Percentiles rank a stretch among this genome's conserved stretches.
phyloP scores from a whole-genome alignment of 2,113 vertebrate genomes.

The Puffinus mauretanicus region DNA sequence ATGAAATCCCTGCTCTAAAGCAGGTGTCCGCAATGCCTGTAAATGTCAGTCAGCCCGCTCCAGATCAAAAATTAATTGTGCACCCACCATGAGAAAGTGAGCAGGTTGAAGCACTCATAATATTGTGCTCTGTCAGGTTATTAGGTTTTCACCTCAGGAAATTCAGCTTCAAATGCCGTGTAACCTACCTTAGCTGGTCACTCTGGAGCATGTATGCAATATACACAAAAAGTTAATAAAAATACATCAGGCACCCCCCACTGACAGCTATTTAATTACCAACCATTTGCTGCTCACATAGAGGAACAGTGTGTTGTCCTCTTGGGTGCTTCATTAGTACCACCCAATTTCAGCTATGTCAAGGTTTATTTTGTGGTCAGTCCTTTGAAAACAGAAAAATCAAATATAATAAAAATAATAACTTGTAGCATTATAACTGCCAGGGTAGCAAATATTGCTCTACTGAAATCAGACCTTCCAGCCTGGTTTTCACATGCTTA shows the following conservation, averaged over 20 bases:
- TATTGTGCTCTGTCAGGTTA: background rate
- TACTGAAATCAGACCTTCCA: background rate
- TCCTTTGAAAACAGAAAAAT: conserved; percentile 11
- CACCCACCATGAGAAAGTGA: background rate
- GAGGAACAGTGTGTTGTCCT: background rate
- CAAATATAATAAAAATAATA: background rate
- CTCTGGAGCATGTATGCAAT: background rate
- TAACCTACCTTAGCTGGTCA: background rate
- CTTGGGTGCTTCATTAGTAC: conserved; percentile 11
- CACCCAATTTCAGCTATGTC: background rate
- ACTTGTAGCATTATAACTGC: background rate
- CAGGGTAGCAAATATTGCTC: background rate
- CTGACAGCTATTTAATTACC: conserved; percentile 33
- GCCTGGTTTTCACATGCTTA: background rate
- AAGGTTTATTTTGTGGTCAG: conserved; percentile 35
- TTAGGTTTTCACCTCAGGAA: conserved; percentile 33
- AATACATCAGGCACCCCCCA: background rate
- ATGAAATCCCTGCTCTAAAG: background rate
- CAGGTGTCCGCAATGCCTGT: background rate
- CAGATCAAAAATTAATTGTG: conserved; percentile 26
- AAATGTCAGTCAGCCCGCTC: background rate
- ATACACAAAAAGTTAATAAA: conserved; percentile 2
- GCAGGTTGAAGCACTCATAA: background rate
- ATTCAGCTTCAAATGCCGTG: background rate
- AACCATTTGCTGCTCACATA: background rate